These are phyloP conservation scores for Brachionichthys hirsutus DNA, from an alignment of 2,113 vertebrate genomes.

Conservation along the genomic window DNA sequence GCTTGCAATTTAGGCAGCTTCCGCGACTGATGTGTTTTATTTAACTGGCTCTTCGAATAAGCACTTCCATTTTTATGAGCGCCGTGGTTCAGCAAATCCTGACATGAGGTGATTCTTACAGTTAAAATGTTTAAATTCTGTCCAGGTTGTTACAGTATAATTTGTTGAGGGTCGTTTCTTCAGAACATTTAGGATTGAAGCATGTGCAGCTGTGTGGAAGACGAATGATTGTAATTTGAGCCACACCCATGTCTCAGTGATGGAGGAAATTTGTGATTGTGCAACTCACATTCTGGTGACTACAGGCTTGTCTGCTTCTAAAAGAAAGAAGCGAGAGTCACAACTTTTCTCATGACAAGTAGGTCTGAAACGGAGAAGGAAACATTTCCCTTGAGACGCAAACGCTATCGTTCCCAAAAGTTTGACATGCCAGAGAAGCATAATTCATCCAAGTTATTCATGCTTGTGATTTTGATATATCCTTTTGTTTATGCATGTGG, in stretches of 20 bases:
- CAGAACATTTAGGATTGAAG: not conserved
- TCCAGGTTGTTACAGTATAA: not conserved
- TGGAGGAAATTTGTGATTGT: constrained; percentile 1
- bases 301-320: not conserved
- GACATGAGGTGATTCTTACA: not conserved
- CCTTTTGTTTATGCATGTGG: constrained; percentile 15
- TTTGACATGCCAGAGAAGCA: constrained; percentile 1
- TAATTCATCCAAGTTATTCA: not conserved
- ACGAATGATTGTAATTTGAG: not conserved
- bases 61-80: not conserved
- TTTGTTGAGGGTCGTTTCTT: constrained; percentile 8
- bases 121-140: not conserved
- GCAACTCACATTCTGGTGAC: not conserved
- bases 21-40: constrained; percentile 1
- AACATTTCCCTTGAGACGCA: no score
- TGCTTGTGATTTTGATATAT: constrained; percentile 5
- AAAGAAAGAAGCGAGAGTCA: not conserved
- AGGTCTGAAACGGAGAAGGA: no score
- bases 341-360: no score
- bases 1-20: constrained; percentile 19
- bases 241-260: not conserved
- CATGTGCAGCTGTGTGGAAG: not conserved
- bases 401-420: not conserved
- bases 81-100: not conserved
- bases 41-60: constrained; percentile 5